Conservation (phyloP, 2,888 invertebrate species). For the Biston stratarius region DNA sequence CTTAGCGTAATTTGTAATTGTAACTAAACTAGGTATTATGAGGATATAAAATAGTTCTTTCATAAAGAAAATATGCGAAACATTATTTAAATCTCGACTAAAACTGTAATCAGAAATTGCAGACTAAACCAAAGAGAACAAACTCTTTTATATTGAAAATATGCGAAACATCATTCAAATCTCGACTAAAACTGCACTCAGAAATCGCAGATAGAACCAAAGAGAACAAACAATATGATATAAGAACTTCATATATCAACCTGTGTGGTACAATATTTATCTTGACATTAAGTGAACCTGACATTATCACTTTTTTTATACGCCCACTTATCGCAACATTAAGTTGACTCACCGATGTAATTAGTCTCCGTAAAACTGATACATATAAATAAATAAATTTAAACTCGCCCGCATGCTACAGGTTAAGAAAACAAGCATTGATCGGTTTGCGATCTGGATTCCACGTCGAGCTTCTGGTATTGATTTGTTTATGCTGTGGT, state of each 20-base stretch:
- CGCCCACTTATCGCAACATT: constrained; percentile 54
- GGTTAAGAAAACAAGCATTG: constrained; percentile 43
- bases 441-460: constrained; percentile 36
- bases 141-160: no score
- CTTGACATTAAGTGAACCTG: constrained; percentile 40
- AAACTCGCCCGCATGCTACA: constrained; percentile 45
- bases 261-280: constrained; percentile 31
- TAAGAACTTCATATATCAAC: constrained; percentile 5
- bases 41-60: no score
- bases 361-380: constrained; percentile 69
- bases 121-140: not conserved
- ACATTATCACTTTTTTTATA: constrained; percentile 42
- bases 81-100: no score
- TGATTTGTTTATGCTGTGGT: constrained; percentile 43
- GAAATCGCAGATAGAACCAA: not conserved
- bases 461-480: constrained; percentile 27
- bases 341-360: constrained; percentile 63
- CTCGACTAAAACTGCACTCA: no score
- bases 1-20: no score
- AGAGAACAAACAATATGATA: not conserved
- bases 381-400: constrained; percentile 73
- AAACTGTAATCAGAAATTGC: not conserved
- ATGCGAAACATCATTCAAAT: no score
- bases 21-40: no score
- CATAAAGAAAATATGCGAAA: no score